A percentile compares a stretch with the other conserved stretches of the same genome.
phyloP scores from a whole-genome alignment of 2,113 vertebrate genomes.

The Mugil cephalus region DNA sequence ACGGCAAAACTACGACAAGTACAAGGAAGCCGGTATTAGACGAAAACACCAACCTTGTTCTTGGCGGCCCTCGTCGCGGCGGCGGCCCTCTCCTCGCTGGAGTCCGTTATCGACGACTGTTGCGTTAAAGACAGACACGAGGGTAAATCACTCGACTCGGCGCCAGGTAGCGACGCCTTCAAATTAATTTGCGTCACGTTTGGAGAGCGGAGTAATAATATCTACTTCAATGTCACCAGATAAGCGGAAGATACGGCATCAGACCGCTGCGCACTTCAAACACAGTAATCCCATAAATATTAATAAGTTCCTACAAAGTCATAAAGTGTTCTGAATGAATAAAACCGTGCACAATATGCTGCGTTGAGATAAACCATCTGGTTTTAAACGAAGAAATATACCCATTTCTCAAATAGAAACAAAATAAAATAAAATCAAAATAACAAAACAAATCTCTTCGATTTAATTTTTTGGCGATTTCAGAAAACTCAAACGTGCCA shows the following conservation, averaged over 20 bases:
- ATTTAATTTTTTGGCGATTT: neutral
- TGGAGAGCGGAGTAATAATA: constrained; percentile 27
- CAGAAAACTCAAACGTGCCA: constrained; percentile 4
- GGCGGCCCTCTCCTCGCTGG: constrained; percentile 68
- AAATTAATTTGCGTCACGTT: constrained; percentile 19
- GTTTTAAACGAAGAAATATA: constrained; percentile 9
- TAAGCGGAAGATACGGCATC: constrained; percentile 28
- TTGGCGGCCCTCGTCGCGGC: constrained; percentile 53
- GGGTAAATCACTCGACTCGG: constrained; percentile 50
- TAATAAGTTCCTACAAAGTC: constrained; percentile 30
- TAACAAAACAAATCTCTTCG: no score
- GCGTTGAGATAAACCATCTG: constrained; percentile 38
- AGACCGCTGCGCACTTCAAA: neutral
- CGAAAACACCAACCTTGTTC: constrained; percentile 78
- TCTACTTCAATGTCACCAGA: constrained; percentile 40
- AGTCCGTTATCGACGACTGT: constrained; percentile 74
- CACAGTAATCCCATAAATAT: constrained; percentile 44
- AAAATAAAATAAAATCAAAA: constrained; percentile 11
- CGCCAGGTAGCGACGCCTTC: constrained; percentile 19
- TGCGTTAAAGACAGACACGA: constrained; percentile 44
- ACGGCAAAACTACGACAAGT: neutral
- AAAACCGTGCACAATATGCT: constrained; percentile 18
- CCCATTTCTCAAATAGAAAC: constrained; percentile 9
- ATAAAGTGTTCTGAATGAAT: constrained; percentile 8
- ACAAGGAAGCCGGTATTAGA: neutral